Evolutionary conservation across 2,797 vertebrate species (phyloP).

Genomic region (Orientallactaga sibirica): DNA sequence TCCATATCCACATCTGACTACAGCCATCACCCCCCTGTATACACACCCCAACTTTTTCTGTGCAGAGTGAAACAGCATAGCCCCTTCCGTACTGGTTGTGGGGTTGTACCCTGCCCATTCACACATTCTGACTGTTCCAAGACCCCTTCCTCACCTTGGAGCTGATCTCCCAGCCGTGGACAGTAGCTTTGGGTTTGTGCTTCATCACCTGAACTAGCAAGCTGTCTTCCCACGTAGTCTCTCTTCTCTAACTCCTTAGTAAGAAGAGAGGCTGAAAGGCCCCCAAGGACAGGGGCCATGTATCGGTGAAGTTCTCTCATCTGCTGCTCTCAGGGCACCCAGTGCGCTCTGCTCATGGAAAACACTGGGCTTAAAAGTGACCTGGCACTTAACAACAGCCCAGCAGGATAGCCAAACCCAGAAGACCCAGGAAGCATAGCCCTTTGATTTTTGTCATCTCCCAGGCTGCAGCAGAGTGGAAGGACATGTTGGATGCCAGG

Average conservation of each 20-base stretch:
- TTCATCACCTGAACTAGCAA: fast-evolving
- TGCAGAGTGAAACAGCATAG: background rate
- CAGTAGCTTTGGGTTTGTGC: background rate
- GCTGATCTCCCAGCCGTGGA: background rate
- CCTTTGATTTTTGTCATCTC: background rate
- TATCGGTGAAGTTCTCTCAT: background rate
- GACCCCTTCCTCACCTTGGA: background rate
- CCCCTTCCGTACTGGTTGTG: background rate
- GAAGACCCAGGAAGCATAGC: background rate
- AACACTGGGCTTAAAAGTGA: slow-evolving; percentile 2
- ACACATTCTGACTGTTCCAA: background rate
- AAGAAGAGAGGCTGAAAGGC: background rate
- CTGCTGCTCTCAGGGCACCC: background rate
- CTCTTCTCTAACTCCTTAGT: background rate
- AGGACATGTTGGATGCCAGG: background rate
- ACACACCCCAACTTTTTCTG: background rate
- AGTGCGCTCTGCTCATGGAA: background rate
- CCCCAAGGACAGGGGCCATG: background rate
- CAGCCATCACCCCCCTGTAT: fast-evolving
- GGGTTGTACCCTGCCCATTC: background rate
- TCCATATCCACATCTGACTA: too few relatives aligned
- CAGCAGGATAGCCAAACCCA: background rate
- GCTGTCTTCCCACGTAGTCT: background rate
- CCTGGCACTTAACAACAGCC: background rate
- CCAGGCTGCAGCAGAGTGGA: background rate